Base-by-base conservation (phyloP, 2,888 invertebrate species). In the Leptinotarsa rubiginosa region DNA sequence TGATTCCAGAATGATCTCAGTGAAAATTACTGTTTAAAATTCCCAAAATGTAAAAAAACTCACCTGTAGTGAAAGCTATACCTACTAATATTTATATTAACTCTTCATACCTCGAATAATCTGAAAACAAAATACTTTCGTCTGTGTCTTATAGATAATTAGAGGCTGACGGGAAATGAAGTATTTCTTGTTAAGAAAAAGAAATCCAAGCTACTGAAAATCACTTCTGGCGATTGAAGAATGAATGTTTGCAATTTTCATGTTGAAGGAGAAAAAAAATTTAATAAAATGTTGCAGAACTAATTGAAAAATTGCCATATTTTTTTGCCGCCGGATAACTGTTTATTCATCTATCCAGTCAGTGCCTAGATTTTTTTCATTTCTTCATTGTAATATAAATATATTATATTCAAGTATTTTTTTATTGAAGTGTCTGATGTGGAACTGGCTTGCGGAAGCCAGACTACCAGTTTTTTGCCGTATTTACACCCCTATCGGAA, bases 51-150 rank as follows among this genome's bases (percentile, higher is more conserved):
- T 49, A 4, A 25, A 25, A 49, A 49, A 49, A 49, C 49, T 49
- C 49, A 49, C 49, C 49, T 49, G 49, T 49, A 15, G 49, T 49
- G 49, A 49, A 49, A 49, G 15, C 49, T 49, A 49, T 49, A 49
- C 49, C 49, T 49, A 49, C 49, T 49, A 49, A 49, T 15, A 49
- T 49, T 49, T 15, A 49, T 49, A 49, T 15, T 15, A 49, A 49
- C 49, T 49, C 49, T 49, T 49, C 49, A 49, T 49, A 49, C 49
- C 49, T 49, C 49, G 49, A 49, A 49, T 49, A 49, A 49, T 49
- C 49, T 49, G 49, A 49, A 49, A 49, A 49, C 25, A 49, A 49
- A 49, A 49, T 49, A 15, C 15, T 49, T 49, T 15, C 49, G 15
- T 49, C 49, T 49, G 49, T 49, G 49, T 49, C 49, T 49, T 49